Base-by-base conservation (phyloP, 2,113 vertebrate species). In the Lepidothrix coronata region DNA sequence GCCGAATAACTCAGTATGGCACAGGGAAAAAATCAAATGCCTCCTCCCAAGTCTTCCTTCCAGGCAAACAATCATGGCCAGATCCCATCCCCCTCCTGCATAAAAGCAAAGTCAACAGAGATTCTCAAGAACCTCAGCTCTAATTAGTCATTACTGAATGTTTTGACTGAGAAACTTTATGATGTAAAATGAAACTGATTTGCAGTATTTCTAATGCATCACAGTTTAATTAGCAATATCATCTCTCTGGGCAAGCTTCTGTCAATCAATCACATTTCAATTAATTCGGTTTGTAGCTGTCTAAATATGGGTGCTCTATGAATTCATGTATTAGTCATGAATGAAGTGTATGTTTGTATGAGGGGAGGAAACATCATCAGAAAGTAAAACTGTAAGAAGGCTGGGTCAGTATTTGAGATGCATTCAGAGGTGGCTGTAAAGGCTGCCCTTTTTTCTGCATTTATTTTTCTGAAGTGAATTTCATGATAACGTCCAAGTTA, bases 171-270 rank as follows among this genome's bases (percentile, higher is more conserved):
- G 74, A 37, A 22, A 68, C 6, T 35, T 83, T 35, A 63, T n/a
- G 52, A 86, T 49, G 61, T 83, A 93, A 95, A 97, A 95, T 83
- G 46, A 96, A 97, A 95, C 16, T 57, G 23, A 77, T 94, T 80
- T 95, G 78, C 74, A 96, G 66, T 46, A 74, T 92, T 80, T 79
- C 66, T 92, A 96, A 89, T 80, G 44, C 91, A 94, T 86, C 81
- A 91, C 4, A 15, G 49, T 95, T 97, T 94, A 97, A 97, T 96
- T 97, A 95, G 70, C 79, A 96, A 79, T 94, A 96, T 94, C 21
- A 87, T 88, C 93, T 95, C 51, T 68, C 77, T 85, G 57, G n/a
- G 59, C 63, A 96, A 88, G 68, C 48, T 67, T 83, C 80, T 51
- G 96, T 95, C 89, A 86, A 92, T 96, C 93, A 89, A 92, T 96